Base-by-base conservation (phyloP, 2,113 vertebrate genomes). In the Periophthalmodon schlosseri region DNA sequence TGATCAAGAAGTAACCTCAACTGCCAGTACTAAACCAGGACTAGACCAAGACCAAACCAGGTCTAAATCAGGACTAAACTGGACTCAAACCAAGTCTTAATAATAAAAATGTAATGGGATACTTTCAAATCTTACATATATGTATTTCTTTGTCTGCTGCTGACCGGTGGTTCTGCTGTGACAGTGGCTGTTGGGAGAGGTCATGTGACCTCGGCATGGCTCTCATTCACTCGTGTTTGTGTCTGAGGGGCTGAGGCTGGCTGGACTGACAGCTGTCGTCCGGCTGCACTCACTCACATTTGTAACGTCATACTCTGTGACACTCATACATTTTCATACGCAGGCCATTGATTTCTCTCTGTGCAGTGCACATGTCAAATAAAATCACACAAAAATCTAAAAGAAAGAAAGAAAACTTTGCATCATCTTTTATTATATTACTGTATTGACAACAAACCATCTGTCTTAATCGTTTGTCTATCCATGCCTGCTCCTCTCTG, bases 231-330 rank as follows among this genome's bases (percentile, higher is more conserved):
- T 10, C 77, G 67, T 84, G 75, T 85, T 76, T 80, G 69, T 74
- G 58, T 68, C 57, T 66, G 21, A 70, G 64, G 78, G 85, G 87
- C 79, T 77, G 76, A 69, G 82, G 78, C 86, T 84, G 81, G 78
- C 86, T 84, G 81, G 72, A 81, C 76, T 89, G 90, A 92, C 91
- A 92, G 88, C 92, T 93, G 89, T 93, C 91, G 85, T 72, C 65
- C 77, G 79, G 75, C 70, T 82, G 52, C 75, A 81, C 64, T 91
- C 88, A 78, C 74, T 88, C 74, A 72, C 24, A 20, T 74, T 70
- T 75, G 68, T 60, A 68, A 33, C 21, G 34, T 76, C 39, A 77
- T 63, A 72, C 74, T 69, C 70, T 81, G 28, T 36, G 73, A 81
- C 72, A 68, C 34, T 49, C 39, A 34, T 54, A n/a, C 61, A 66